These are phyloP conservation scores for Leptinotarsa undecemlineata DNA, from an alignment of 1,140 invertebrate species.

Conservation along the genomic window DNA sequence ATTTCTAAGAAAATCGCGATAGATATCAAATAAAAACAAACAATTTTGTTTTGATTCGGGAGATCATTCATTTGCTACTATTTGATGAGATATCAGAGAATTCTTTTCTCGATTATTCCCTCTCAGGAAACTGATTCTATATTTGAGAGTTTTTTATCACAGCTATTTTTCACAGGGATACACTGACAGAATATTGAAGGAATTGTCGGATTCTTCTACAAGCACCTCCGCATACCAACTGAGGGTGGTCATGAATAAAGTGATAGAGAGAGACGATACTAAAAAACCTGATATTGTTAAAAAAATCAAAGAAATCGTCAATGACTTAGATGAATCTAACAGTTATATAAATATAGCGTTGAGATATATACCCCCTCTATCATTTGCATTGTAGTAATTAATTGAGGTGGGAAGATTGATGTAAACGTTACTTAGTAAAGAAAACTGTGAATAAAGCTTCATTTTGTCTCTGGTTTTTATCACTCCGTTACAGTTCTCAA, in stretches of 20 bases:
- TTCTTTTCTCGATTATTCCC: too few relatives aligned
- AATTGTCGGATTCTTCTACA: constrained; percentile 56
- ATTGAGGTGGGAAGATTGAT: neutral
- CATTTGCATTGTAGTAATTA: constrained; percentile 35
- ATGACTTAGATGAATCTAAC: constrained; percentile 57
- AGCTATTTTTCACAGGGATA: constrained; percentile 57
- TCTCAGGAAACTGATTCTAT: too few relatives aligned
- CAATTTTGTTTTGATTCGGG: too few relatives aligned
- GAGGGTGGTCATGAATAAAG: constrained; percentile 56
- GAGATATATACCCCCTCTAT: constrained; percentile 54
- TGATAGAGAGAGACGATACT: constrained; percentile 59
- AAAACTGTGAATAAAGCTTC: too few relatives aligned
- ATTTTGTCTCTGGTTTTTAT: too few relatives aligned
- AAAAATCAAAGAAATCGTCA: constrained; percentile 58
- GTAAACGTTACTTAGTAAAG: too few relatives aligned
- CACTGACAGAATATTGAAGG: constrained; percentile 56
- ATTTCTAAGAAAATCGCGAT: too few relatives aligned
- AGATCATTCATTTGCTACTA: too few relatives aligned
- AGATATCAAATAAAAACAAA: too few relatives aligned
- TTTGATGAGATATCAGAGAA: too few relatives aligned
- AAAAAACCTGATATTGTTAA: constrained; percentile 59
- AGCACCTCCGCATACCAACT: constrained; percentile 59
- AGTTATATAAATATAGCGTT: constrained; percentile 59
- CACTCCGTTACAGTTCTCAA: too few relatives aligned
- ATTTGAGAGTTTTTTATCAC: too few relatives aligned